Evolutionary conservation across 2,797 vertebrate species (phyloP).

Genomic region (Vultur gryphus): DNA sequence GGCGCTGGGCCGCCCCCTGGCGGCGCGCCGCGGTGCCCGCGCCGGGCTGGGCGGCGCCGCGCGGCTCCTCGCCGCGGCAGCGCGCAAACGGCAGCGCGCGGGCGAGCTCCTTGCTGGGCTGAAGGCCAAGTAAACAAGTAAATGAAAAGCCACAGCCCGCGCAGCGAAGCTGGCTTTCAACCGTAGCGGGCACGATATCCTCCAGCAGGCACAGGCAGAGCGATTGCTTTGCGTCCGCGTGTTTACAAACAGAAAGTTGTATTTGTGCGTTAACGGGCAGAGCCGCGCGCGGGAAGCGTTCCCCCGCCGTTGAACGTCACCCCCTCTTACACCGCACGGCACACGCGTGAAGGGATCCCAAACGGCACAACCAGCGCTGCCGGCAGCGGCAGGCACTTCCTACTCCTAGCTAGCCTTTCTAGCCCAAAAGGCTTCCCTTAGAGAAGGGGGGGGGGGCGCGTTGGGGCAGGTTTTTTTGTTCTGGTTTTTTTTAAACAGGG

Average conservation of each 20-base stretch:
- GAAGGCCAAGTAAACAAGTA: too few relatives aligned
- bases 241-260: too few relatives aligned
- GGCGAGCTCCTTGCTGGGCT: too few relatives aligned
- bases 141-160: background rate
- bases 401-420: fast-evolving
- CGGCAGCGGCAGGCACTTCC: background rate
- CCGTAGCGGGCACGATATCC: background rate
- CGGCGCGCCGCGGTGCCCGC: background rate
- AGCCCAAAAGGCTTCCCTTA: background rate
- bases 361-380: fast-evolving
- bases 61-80: background rate
- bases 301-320: too few relatives aligned
- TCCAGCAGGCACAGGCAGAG: background rate
- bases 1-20: background rate
- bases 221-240: fast-evolving
- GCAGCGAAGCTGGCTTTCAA: background rate
- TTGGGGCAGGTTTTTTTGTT: too few relatives aligned
- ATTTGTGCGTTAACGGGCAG: background rate
- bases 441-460: background rate
- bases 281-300: background rate
- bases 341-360: fast-evolving
- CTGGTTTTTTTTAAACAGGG: background rate
- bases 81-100: fast-evolving
- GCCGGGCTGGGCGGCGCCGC: background rate
- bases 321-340: too few relatives aligned